These are phyloP conservation scores for Mola mola DNA, from an alignment of 2,113 vertebrate genomes.

Conservation along the genomic window DNA sequence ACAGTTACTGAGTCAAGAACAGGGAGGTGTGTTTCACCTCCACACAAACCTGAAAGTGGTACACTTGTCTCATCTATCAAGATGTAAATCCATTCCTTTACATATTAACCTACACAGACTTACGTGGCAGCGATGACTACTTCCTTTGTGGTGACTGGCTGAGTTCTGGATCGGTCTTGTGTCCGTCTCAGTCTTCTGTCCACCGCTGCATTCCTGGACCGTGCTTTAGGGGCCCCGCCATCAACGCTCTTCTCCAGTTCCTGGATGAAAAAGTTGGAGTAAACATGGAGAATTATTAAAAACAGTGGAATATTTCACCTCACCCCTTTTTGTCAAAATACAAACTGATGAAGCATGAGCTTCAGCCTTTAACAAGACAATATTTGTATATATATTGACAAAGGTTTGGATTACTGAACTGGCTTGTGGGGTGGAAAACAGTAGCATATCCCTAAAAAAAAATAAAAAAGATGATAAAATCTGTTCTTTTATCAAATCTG, in stretches of 20 bases:
- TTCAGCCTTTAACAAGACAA: too few relatives aligned
- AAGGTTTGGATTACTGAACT: too few relatives aligned
- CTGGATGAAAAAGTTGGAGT: conserved; percentile 73
- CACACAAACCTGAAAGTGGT: background rate
- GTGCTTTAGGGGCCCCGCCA: conserved; percentile 81
- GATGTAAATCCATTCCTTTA: background rate
- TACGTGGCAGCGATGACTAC: conserved; percentile 95
- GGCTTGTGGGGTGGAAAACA: background rate
- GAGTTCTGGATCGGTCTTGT: conserved; percentile 93
- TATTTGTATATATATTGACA: too few relatives aligned
- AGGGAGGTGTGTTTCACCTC: too few relatives aligned
- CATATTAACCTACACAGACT: conserved; percentile 53
- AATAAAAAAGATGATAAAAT: background rate
- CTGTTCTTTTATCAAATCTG: background rate
- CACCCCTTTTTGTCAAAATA: background rate
- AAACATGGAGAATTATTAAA: too few relatives aligned
- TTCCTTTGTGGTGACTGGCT: conserved; percentile 93
- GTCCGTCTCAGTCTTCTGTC: conserved; percentile 89
- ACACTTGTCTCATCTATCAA: too few relatives aligned
- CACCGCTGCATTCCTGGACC: conserved; percentile 85
- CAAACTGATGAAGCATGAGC: background rate
- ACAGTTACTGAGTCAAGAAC: too few relatives aligned
- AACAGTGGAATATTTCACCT: background rate
- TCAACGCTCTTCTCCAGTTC: conserved; percentile 93
- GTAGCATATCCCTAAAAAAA: background rate